Base-by-base conservation (phyloP, 2,888 invertebrate species). In the Zelleria hepariella region DNA sequence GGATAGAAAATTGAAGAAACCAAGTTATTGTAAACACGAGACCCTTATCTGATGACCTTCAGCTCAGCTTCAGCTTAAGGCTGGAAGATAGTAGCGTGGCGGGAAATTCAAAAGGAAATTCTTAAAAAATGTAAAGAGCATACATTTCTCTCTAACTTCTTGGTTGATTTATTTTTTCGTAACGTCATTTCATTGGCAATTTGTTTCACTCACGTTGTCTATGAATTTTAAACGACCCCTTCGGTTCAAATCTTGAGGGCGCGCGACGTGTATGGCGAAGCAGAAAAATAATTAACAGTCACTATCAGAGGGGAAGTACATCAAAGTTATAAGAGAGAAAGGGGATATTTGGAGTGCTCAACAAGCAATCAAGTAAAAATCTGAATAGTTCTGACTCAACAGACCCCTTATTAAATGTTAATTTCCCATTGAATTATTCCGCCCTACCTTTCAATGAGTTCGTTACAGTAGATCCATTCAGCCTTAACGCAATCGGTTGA, bases 331-430 rank as follows among this genome's bases (percentile, higher is more conserved):
- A 82, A 78, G 42, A 59, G 32, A 74, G 75, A 80, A 79, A 74
- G 85, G 85, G 87, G 80, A 82, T 82, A 76, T 83, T 81, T 85
- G 80, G 84, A 88, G 86, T 81, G 84, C 81, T 84, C 80, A 70
- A 82, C 86, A 86, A 88, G 86, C 87, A 87, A 87, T 86, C 85
- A 86, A 86, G 85, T 79, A 86, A 87, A 85, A 86, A 86, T 86
- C 83, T 86, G 80, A 86, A 87, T 86, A 87, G 86, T 86, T 86
- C 79, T 80, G 80, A 81, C 80, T 80, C 81, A 80, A 73, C 73
- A 74, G 82, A 78, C 82, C 86, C 86, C 80, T 84, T 87, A 86
- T 87, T 86, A 84, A 82, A 87, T 85, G 85, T 86, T 86, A 86
- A 87, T 86, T 86, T 86, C 76, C 75, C 70, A 81, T 83, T 77